phyloP scores from a whole-genome alignment of 35 echinoderm and acorn worm species.

The Patiria miniata region DNA sequence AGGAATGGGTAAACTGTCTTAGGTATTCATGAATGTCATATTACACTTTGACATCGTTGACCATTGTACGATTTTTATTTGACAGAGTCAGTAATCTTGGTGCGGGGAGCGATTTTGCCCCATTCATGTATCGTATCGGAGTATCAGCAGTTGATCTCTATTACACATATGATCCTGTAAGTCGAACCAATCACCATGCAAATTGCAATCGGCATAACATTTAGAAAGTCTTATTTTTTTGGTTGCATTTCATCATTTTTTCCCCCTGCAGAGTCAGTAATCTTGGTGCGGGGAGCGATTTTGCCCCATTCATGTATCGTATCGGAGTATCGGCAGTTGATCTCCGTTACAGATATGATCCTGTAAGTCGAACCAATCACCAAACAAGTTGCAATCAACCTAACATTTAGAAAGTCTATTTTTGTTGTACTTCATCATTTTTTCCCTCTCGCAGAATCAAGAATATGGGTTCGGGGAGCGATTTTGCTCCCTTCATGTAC shows the following conservation, averaged over 20 bases:
- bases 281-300: conserved; percentile 91
- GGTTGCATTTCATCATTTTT: background rate
- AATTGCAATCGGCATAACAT: no score
- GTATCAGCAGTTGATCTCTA: conserved; percentile 44
- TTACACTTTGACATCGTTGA: no score
- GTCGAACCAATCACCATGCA: no score
- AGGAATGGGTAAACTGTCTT: no score
- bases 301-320: conserved; percentile 83
- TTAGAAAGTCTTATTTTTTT: no score
- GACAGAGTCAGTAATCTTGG: conserved; percentile 47
- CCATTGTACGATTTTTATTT: background rate
- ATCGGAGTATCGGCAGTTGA: conserved; percentile 74
- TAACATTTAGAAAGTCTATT: no score
- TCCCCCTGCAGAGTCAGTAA: conserved; percentile 1
- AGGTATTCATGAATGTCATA: no score
- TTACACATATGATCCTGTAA: background rate
- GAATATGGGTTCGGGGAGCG: no score
- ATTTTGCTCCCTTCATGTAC: background rate
- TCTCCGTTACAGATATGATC: conserved; percentile 63
- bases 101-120: conserved; percentile 85
- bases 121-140: conserved; percentile 79
- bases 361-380: conserved; percentile 43
- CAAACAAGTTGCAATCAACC: no score
- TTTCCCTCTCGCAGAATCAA: no score
- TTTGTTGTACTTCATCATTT: no score